phyloP scores from a whole-genome alignment of 2,888 invertebrate genomes.

The Elmis aenea region DNA sequence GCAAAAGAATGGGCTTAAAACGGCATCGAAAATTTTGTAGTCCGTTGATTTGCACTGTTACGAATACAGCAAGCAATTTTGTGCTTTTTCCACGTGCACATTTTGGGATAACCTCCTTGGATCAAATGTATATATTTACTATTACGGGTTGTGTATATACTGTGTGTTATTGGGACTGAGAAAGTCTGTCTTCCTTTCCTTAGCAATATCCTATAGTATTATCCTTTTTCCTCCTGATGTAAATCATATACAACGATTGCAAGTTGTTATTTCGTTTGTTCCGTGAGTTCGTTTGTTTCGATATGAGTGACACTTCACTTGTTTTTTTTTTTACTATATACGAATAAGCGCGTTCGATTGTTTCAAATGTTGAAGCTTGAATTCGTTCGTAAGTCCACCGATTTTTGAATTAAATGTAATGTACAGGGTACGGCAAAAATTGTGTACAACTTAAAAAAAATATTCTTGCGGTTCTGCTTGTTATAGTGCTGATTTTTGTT shows the following conservation, averaged over 20 bases:
- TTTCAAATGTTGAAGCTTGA: too few relatives aligned
- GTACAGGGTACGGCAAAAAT: constrained; percentile 23
- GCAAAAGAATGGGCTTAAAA: too few relatives aligned
- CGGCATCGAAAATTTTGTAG: too few relatives aligned
- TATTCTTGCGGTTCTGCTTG: constrained; percentile 5
- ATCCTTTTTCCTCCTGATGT: constrained; percentile 21
- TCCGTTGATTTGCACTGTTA: too few relatives aligned
- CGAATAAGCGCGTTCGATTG: too few relatives aligned
- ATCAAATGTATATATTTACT: constrained; percentile 36
- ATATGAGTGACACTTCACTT: too few relatives aligned
- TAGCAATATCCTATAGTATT: constrained; percentile 38
- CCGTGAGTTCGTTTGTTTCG: constrained; percentile 9
- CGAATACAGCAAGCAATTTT: too few relatives aligned
- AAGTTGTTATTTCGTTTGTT: constrained; percentile 13
- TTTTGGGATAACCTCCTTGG: too few relatives aligned
- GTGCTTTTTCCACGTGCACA: too few relatives aligned
- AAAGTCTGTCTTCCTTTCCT: constrained; percentile 44
- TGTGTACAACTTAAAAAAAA: constrained; percentile 11
- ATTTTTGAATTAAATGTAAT: constrained; percentile 11
- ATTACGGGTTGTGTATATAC: constrained; percentile 44
- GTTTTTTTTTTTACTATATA: too few relatives aligned
- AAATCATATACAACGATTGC: constrained; percentile 26
- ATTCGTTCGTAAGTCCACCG: too few relatives aligned
- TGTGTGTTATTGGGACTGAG: constrained; percentile 38
- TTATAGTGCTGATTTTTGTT: not conserved